Conservation (phyloP, 2,113 vertebrate species). For the Callaeas wilsoni region DNA sequence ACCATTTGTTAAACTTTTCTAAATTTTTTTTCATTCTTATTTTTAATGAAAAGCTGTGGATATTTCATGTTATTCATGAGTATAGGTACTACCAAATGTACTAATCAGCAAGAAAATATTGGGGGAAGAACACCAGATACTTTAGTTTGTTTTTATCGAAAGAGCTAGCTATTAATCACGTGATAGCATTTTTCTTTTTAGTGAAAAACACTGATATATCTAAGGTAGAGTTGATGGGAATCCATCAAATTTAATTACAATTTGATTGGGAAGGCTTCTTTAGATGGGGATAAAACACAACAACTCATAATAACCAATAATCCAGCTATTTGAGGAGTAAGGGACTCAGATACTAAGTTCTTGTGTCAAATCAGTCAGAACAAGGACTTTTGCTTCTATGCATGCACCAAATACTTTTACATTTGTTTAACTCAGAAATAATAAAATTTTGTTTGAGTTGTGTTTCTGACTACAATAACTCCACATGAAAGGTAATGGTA, state of each 20-base stretch:
- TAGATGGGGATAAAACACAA: not conserved
- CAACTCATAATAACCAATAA: not conserved
- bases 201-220: not conserved
- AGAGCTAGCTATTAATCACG: not conserved
- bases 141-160: not conserved
- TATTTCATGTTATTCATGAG: not conserved
- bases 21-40: not conserved
- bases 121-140: not conserved
- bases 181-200: not conserved
- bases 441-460: not conserved
- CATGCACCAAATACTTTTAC: not conserved
- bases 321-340: not conserved
- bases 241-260: not conserved
- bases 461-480: not conserved
- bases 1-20: not conserved
- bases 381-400: not conserved
- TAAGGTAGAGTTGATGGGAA: not conserved
- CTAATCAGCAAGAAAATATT: not conserved
- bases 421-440: constrained; percentile 10
- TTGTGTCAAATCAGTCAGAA: not conserved
- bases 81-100: not conserved
- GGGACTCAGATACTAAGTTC: not conserved
- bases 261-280: not conserved
- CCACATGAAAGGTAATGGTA: not conserved
- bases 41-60: not conserved